Base-by-base conservation (phyloP, 1,140 invertebrate species). In the Caenorhabditis inopinata region DNA sequence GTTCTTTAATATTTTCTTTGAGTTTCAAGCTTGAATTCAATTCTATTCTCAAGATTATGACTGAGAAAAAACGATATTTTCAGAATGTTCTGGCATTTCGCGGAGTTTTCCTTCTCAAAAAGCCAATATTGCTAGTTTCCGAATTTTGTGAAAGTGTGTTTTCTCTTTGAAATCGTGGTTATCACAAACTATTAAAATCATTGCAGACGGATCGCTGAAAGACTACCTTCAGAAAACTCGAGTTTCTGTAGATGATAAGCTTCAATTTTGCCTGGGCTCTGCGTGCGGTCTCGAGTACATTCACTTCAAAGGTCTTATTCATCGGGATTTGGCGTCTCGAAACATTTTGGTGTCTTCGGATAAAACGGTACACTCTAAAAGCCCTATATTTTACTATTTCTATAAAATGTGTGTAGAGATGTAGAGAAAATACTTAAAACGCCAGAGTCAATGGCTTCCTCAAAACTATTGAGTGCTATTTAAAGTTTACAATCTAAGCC, bases 71-170 rank as follows among this genome's bases (percentile, higher is more conserved):
- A 42, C 5, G 14, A 42, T 42, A 42, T 32, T 58, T 58, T n/a
- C 32, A 68, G 58, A 68, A 68, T 68, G 58, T 68, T 42, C 58
- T 68, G 2, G 58, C 58, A n/a, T 68, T 68, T 21, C 58, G 58
- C 16, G 58, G 58, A 18, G 58, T 68, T 3, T 68, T 68, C n/a
- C 58, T 68, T 21, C 58, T 68, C 5, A 68, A 68, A 21, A 68
- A 68, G n/a, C 58, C 58, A 11, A 68, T 68, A 18, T 18, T 68
- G 29, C 32, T 68, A 6, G 58, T 68, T 1, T 68, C 58, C 7
- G 58, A 68, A 21, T 68, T 68, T 21, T 68, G 58, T 42, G 58
- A 68, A 68, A 42, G 58, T 68, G 12, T 9, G 58, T 42, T 7
- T 18, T 0, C 6, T 29, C 6, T 68, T n/a, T 11, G 0, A 2